Conservation (phyloP, 2,797 vertebrate genomes). For the Protosalanx chinensis region DNA sequence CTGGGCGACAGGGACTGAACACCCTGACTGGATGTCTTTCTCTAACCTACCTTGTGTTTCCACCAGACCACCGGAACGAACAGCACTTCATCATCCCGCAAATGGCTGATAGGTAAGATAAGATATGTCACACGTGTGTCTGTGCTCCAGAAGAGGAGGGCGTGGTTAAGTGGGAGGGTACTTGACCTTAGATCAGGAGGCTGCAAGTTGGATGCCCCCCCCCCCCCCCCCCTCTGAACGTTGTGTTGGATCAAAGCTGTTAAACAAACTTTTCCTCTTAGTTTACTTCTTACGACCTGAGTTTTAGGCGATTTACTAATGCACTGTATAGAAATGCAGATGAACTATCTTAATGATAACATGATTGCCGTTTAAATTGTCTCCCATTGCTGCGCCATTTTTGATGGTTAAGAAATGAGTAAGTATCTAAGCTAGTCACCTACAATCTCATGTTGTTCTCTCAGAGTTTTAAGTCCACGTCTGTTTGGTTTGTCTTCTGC, state of each 20-base stretch:
- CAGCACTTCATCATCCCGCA: slow-evolving; percentile 99
- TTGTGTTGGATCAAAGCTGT: background rate
- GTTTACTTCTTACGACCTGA: too few species aligned
- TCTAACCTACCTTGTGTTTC: slow-evolving; percentile 21
- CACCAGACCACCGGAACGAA: slow-evolving; percentile 90
- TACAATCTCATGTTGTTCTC: background rate
- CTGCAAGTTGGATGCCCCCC: too few species aligned
- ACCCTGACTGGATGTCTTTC: background rate
- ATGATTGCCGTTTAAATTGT: slow-evolving; percentile 38
- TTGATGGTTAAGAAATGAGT: slow-evolving; percentile 76
- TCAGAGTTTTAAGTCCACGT: background rate
- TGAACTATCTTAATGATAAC: background rate
- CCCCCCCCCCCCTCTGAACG: too few species aligned
- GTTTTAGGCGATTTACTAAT: too few species aligned
- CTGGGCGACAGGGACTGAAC: background rate
- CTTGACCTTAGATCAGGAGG: too few species aligned
- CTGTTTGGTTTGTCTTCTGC: slow-evolving; percentile 25
- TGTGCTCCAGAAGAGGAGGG: background rate
- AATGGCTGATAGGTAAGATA: slow-evolving; percentile 95
- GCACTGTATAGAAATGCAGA: background rate
- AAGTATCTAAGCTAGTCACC: slow-evolving; percentile 57
- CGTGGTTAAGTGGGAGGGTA: background rate
- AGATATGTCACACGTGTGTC: background rate
- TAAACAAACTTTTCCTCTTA: background rate
- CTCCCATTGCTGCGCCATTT: slow-evolving; percentile 54